phyloP scores from a whole-genome alignment of 2,797 vertebrate genomes.

The Urocyon cinereoargenteus region DNA sequence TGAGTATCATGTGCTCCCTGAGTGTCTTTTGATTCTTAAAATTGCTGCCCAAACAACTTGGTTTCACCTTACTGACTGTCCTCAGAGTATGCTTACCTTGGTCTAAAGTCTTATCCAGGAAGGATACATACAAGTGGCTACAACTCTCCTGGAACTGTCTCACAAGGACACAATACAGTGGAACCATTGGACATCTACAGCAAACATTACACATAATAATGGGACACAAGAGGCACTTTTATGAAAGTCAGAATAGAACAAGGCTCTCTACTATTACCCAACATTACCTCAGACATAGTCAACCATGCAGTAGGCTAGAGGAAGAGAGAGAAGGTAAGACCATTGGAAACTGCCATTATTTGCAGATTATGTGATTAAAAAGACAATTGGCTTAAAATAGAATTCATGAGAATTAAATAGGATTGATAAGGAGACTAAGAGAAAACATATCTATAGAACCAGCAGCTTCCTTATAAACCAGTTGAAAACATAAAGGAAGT shows the following conservation, averaged over 20 bases:
- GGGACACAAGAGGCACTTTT: not conserved
- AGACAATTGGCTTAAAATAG: not conserved
- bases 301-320: no score
- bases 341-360: rapidly evolving
- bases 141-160: not conserved
- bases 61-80: not conserved
- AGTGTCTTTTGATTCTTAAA: not conserved
- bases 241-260: not conserved
- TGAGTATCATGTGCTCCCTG: not conserved
- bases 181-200: not conserved
- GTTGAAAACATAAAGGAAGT: not conserved
- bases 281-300: rapidly evolving
- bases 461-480: not conserved
- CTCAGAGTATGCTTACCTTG: not conserved
- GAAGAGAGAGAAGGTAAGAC: not conserved
- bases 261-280: rapidly evolving
- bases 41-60: not conserved
- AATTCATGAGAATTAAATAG: not conserved
- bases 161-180: rapidly evolving
- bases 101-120: not conserved
- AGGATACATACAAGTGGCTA: not conserved
- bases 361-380: not conserved
- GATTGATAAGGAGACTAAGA: not conserved
- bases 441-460: not conserved
- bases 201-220: rapidly evolving